Evolutionary conservation across 1,140 invertebrate genomes (phyloP), one percentile per base, ranked within the genome.

Genomic region (Papilio polyxenes): DNA sequence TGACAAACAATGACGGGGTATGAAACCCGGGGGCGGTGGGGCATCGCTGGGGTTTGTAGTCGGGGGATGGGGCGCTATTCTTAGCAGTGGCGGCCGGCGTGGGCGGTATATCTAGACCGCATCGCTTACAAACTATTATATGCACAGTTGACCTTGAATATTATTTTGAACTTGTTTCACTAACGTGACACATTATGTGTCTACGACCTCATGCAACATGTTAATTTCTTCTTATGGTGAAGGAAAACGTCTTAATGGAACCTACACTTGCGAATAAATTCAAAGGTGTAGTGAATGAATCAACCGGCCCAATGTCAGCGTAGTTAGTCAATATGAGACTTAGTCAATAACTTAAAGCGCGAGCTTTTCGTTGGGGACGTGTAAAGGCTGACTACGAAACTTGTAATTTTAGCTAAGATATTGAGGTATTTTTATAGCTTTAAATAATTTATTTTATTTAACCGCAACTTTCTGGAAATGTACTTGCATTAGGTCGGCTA

Each of bases 1-100:
- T 20, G 44, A 53, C 75, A 76, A 20, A 77, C 75, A 77, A 77
- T 53, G 75, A 51, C 72, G 31, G 44, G 48, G 49, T 53, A 72
- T 77, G 75, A 49, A 77, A 11, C 75, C 75, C 2, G 7, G n/a
- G 13, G 44, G 37, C 4, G 20, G 44, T 17, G 44, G 65, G 65
- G 65, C 8, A 6, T 6, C 40, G 4, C 40, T 44, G 80, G 51
- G 59, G 77, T 74, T 59, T n/a, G 80, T 59, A 62, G 82, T 80
- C 20, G 49, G 23, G 87, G 89, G 82, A 75, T 89, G 89, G 80
- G 89, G 89, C 86, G 83, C 85, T 90, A 90, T 89, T 90, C 83
- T 77, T 17, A 59, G 77, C 77, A 17, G 72, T 20, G 44, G 86
- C 84, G 87, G 40, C 3, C 87, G 84, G 85, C 56, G 87, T 77